A percentile compares a stretch with the other conserved stretches of the same genome.
These are phyloP conservation scores for Andrena camellia DNA, from an alignment of 2,888 invertebrate species.

Conservation along the genomic window DNA sequence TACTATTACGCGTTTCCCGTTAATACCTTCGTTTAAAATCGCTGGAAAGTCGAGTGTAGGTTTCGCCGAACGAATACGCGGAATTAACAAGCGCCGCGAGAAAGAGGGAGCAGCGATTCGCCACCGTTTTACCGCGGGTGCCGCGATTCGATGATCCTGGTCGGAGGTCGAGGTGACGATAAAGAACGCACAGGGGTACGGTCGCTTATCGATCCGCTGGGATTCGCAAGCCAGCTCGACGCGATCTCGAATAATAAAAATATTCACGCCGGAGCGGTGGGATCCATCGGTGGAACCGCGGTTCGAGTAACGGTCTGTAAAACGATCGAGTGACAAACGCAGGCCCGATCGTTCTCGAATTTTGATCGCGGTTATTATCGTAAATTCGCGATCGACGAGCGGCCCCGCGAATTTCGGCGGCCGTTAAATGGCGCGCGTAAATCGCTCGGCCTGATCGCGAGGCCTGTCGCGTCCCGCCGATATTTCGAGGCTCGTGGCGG, in stretches of 20 bases:
- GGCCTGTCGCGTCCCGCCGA: conserved; percentile 17
- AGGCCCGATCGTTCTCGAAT: conserved; percentile 21
- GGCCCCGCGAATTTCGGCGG: conserved; percentile 2
- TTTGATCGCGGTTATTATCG: conserved; percentile 51
- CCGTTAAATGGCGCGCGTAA: conserved; percentile 24
- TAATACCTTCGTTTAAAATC: background rate
- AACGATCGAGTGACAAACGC: conserved; percentile 39
- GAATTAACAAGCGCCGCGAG: conserved; percentile 12
- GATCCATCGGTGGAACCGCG: background rate
- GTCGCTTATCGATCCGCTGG: background rate
- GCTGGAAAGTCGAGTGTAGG: background rate
- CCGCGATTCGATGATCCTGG: background rate
- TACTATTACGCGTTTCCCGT: background rate
- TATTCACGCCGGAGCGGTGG: conserved; percentile 1
- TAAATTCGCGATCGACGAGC: conserved; percentile 26
- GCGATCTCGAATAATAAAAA: conserved; percentile 31
- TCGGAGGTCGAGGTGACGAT: background rate
- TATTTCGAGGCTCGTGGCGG: conserved; percentile 28
- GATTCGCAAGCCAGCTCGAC: background rate
- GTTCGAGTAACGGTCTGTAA: conserved; percentile 31
- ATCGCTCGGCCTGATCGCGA: conserved; percentile 22
- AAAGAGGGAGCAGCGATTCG: background rate
- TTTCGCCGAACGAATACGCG: background rate
- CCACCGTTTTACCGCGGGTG: background rate
- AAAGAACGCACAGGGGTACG: conserved; percentile 7